Base-by-base conservation (phyloP, 2,888 invertebrate species). In the Erpobdella octoculata region DNA sequence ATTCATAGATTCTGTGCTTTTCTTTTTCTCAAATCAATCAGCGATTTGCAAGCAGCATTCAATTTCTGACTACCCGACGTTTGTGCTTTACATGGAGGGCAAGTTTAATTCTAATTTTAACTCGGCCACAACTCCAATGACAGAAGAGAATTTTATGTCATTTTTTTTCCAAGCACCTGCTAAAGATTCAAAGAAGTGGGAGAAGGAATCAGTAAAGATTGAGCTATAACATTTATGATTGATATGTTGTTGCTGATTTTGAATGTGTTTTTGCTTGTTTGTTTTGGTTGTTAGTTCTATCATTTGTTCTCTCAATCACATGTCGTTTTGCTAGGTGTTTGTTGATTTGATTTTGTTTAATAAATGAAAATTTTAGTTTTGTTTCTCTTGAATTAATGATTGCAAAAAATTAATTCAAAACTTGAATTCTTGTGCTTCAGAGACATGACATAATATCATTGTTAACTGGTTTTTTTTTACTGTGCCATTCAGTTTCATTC, bases 81-180 rank as follows among this genome's bases (percentile, higher is more conserved):
- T 93, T 75, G 89, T 90, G 80, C 92, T 92, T 83, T 91, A 90
- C 80, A 90, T 89, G 79, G 89, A 89, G 81, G 90, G 88, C 78
- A 88, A 90, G 77, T 85, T 83, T 75, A 77, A 85, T 0, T 85
- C 87, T 72, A 86, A 86, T 67, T 93, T 92, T 80, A 88, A 85
- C 72, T 91, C 89, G 0, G 90, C 46, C 3, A n/a, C 65, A 36
- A 72, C 6, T 28, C 28, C 67, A 21, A 48, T 53, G 8, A 53
- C 53, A 53, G 28, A 53, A 28, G 53, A 53, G 53, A 25, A 21
- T 53, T 53, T 53, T 8, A 21, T 53, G 53, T 53, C 53, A 53
- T 53, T 53, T 28, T 15, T 53, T n/a, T n/a, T n/a, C n/a, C n/a
- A n/a, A n/a, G n/a, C n/a, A n/a, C n/a, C n/a, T n/a, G n/a, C n/a